phyloP scores from a whole-genome alignment of 2,113 vertebrate genomes.

The Corythoichthys haematopterus region DNA sequence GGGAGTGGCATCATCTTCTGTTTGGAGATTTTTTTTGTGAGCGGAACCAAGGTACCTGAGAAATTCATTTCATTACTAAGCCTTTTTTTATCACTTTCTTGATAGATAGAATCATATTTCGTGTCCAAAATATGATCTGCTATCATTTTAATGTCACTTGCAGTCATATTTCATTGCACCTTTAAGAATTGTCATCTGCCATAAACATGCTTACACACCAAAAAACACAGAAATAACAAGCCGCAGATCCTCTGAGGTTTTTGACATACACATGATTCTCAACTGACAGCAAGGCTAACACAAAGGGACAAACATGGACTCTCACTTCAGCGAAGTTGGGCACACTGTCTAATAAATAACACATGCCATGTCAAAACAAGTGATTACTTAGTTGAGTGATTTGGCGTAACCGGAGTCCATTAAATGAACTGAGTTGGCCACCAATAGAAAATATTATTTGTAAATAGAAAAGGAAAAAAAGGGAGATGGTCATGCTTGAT shows the following conservation, averaged over 20 bases:
- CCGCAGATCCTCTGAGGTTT: constrained; percentile 25
- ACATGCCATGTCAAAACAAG: constrained; percentile 35
- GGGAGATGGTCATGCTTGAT: neutral
- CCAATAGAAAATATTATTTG: constrained; percentile 3
- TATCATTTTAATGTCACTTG: no score
- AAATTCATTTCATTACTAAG: no score
- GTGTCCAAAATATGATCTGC: no score
- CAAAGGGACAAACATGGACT: constrained; percentile 19
- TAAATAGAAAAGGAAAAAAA: neutral
- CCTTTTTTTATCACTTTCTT: no score
- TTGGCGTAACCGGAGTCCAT: neutral
- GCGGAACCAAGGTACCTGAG: no score
- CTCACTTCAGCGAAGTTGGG: constrained; percentile 3
- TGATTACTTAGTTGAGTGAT: neutral
- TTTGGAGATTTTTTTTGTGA: no score
- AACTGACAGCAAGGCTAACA: constrained; percentile 41
- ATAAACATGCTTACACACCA: neutral
- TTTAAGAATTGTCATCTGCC: neutral
- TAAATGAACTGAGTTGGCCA: constrained; percentile 25
- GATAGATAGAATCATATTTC: no score
- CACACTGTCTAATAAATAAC: constrained; percentile 10
- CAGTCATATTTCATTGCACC: no score
- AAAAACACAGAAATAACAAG: constrained; percentile 13
- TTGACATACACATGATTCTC: constrained; percentile 16
- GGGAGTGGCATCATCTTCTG: no score